Conservation (phyloP, 2,113 vertebrate genomes). For the Seriola dumerili region DNA sequence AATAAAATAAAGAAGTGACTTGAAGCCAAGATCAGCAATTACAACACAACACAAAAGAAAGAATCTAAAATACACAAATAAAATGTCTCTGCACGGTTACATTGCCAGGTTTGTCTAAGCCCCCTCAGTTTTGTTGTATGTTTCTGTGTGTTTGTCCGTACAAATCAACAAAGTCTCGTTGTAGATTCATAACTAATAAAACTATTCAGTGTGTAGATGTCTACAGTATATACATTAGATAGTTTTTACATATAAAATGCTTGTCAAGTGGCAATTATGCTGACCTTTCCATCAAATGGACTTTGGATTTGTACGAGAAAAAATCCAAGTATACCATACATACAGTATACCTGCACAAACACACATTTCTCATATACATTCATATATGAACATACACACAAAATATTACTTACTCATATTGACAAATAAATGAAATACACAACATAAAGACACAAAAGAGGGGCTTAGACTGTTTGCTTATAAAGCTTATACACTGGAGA, state of each 20-base stretch:
- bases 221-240: neutral
- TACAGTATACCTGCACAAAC: slow-evolving; percentile 78
- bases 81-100: slow-evolving; percentile 54
- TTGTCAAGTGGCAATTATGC: neutral
- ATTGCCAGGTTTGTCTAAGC: slow-evolving; percentile 68
- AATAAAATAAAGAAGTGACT: slow-evolving; percentile 36
- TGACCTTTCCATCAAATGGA: slow-evolving; percentile 12
- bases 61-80: slow-evolving; percentile 38
- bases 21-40: slow-evolving; percentile 30
- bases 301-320: slow-evolving; percentile 79
- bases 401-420: slow-evolving; percentile 82
- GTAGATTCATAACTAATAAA: neutral
- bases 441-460: slow-evolving; percentile 52
- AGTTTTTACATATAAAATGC: too few relatives aligned
- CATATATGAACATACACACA: slow-evolving; percentile 88
- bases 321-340: slow-evolving; percentile 65
- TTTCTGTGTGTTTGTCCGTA: slow-evolving; percentile 79
- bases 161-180: slow-evolving; percentile 78
- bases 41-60: slow-evolving; percentile 59
- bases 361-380: slow-evolving; percentile 81
- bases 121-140: slow-evolving; percentile 83
- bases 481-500: slow-evolving; percentile 63
- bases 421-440: slow-evolving; percentile 45
- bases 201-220: neutral
- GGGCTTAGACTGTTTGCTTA: slow-evolving; percentile 54